These are phyloP conservation scores for Salminus brasiliensis DNA, from an alignment of 2,113 vertebrate species.

Conservation along the genomic window DNA sequence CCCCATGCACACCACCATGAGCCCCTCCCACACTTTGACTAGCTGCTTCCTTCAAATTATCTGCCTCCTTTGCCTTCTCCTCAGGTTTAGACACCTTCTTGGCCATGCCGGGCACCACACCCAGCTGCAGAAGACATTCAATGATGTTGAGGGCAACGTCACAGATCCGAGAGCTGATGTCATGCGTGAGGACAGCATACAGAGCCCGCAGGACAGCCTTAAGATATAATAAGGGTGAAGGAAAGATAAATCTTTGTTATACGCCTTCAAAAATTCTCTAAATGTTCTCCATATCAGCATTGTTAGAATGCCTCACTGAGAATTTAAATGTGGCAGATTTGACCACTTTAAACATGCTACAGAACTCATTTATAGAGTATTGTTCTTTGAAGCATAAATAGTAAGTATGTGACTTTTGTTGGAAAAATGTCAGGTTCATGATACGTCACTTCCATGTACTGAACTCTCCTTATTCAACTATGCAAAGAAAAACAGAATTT, in stretches of 20 bases:
- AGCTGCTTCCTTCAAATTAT: conserved; percentile 80
- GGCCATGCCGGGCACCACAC: conserved; percentile 88
- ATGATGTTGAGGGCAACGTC: conserved; percentile 96
- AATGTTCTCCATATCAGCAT: background rate
- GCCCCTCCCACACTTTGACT: conserved; percentile 72
- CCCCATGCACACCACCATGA: conserved; percentile 75
- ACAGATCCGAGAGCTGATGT: conserved; percentile 96
- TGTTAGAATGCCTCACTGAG: no score
- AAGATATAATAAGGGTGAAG: background rate
- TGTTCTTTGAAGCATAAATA: no score
- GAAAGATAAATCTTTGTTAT: background rate
- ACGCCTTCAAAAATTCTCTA: background rate
- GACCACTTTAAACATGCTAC: no score
- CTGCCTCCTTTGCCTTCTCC: conserved; percentile 92
- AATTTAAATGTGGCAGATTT: no score
- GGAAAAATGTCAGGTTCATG: no score
- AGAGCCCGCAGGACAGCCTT: conserved; percentile 94
- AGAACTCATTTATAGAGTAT: no score
- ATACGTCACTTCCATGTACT: no score
- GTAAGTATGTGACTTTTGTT: no score
- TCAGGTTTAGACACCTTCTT: conserved; percentile 87
- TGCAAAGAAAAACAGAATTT: no score
- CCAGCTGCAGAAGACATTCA: conserved; percentile 93
- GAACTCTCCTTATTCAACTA: no score
- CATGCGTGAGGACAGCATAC: conserved; percentile 93